A percentile compares a stretch with the other conserved stretches of the same genome.
phyloP scores from a whole-genome alignment of 1,140 invertebrate species.

The Chelonus insularis region DNA sequence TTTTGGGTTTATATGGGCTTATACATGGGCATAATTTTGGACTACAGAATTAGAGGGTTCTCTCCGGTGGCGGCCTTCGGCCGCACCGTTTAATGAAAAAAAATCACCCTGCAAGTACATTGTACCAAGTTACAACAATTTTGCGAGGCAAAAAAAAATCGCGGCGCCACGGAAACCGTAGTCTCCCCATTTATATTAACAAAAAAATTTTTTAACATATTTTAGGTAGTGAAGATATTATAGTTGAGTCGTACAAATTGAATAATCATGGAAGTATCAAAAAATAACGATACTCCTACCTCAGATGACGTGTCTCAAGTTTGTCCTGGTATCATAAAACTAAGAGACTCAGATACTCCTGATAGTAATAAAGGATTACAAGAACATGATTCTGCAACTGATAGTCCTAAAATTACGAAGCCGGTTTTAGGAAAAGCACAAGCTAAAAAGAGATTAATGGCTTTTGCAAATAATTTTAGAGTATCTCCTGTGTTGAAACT shows the following conservation, averaged over 20 bases:
- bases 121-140: too few species aligned
- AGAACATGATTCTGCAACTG: slow-evolving; percentile 14
- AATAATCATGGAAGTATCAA: slow-evolving; percentile 11
- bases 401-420: slow-evolving; percentile 43
- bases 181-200: background rate
- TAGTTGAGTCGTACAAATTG: background rate
- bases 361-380: slow-evolving; percentile 15
- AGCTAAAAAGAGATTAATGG: slow-evolving; percentile 58
- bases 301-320: background rate
- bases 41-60: too few species aligned
- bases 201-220: background rate
- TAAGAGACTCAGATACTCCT: slow-evolving; percentile 17
- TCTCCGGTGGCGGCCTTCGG: too few species aligned
- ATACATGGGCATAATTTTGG: too few species aligned
- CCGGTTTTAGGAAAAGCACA: slow-evolving; percentile 57
- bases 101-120: too few species aligned
- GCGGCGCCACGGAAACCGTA: too few species aligned
- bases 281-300: background rate
- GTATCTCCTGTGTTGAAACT: slow-evolving; percentile 33
- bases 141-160: too few species aligned
- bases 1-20: too few species aligned
- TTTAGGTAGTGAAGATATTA: background rate
- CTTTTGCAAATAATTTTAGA: slow-evolving; percentile 56
- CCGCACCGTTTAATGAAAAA: too few species aligned
- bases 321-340: background rate